phyloP scores from a whole-genome alignment of 2,113 vertebrate species.

The Zingel zingel region DNA sequence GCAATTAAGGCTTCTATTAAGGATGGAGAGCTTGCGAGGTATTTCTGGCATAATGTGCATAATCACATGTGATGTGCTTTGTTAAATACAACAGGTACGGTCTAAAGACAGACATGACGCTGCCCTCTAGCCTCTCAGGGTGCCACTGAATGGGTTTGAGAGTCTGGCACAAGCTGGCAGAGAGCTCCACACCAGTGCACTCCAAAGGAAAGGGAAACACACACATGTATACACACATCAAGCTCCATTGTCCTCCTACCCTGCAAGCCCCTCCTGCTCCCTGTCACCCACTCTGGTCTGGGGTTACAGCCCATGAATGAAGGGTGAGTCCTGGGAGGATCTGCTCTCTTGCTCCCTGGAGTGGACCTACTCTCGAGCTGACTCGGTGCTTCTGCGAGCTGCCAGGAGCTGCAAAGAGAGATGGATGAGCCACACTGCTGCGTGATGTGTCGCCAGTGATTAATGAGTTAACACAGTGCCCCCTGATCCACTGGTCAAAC shows the following conservation, averaged over 20 bases:
- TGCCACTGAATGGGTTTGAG: conserved; percentile 43
- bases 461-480: conserved; percentile 72
- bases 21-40: conserved; percentile 42
- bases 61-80: conserved; percentile 51
- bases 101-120: conserved; percentile 31
- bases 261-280: conserved; percentile 50
- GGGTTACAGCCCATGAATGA: conserved; percentile 75
- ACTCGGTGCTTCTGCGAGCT: conserved; percentile 74
- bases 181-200: conserved; percentile 49
- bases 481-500: conserved; percentile 55
- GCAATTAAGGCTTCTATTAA: conserved; percentile 64
- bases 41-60: conserved; percentile 47
- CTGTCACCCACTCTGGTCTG: conserved; percentile 58
- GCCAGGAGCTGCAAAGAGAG: conserved; percentile 75
- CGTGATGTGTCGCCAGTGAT: conserved; percentile 68
- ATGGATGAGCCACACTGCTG: conserved; percentile 72
- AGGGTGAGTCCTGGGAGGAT: conserved; percentile 67
- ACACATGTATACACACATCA: conserved; percentile 28
- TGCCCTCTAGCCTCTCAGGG: conserved; percentile 57
- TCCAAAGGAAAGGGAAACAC: conserved; percentile 41
- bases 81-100: conserved; percentile 48
- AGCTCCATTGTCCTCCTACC: conserved; percentile 62
- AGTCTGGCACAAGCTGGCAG: conserved; percentile 41
- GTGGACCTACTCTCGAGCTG: conserved; percentile 68
- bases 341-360: conserved; percentile 65